A percentile compares a stretch with the other conserved stretches of the same genome.
Conservation (phyloP, 2,797 vertebrate species). For the Morelia viridis region DNA sequence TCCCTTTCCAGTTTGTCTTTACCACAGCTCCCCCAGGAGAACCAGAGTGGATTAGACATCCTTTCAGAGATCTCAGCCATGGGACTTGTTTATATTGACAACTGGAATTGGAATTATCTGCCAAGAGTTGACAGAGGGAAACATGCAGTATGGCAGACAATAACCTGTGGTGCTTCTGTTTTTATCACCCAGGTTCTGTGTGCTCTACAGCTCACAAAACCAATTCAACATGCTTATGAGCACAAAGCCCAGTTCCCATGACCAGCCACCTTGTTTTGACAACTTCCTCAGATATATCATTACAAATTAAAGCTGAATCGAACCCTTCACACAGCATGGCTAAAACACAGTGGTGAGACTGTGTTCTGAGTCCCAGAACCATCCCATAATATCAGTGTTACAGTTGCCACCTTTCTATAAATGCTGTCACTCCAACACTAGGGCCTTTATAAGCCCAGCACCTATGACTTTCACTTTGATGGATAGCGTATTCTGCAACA, state of each 20-base stretch:
- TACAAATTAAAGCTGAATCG: background rate
- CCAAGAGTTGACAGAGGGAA: background rate
- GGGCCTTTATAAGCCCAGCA: background rate
- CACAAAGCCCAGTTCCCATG: background rate
- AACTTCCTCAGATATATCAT: background rate
- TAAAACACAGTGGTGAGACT: background rate
- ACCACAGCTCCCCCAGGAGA: accelerated
- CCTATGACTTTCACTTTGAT: background rate
- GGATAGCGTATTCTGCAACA: background rate
- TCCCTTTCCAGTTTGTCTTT: background rate
- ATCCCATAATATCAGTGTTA: background rate
- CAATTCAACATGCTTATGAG: background rate
- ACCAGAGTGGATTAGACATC: background rate
- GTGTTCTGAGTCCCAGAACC: background rate
- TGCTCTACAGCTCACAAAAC: background rate
- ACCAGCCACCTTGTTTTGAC: background rate
- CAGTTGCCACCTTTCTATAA: background rate
- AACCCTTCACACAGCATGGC: background rate
- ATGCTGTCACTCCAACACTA: background rate
- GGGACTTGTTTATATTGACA: background rate
- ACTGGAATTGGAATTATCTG: background rate
- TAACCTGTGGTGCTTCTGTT: background rate
- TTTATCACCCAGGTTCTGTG: background rate
- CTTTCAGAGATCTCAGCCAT: background rate
- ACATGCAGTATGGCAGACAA: background rate